Base-by-base conservation (phyloP, 2,797 vertebrate genomes). In the Acanthurus tractus region DNA sequence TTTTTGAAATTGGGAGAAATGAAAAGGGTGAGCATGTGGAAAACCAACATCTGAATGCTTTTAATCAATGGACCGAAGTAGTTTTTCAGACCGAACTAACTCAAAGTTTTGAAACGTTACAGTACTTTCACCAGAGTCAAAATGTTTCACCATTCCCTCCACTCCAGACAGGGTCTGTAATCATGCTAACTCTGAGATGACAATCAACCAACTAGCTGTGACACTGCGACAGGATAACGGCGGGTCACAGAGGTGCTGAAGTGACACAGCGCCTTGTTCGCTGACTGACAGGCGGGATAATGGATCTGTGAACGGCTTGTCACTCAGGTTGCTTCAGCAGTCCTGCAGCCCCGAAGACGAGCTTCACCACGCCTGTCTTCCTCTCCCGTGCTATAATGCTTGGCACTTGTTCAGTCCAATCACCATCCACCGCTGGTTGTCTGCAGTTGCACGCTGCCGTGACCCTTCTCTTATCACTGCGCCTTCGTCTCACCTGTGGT, bases 371-470 rank as follows among this genome's bases (percentile, higher is more conserved):
- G 44, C 86, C 59, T 17, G 29, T 88, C 84, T 78, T 83, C 75
- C 14, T 54, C 49, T 61, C 53, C 2, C 25, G 25, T 0, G 10
- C 59, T 53, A 50, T 82, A 2, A 55, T 2, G 50, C 78, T 89
- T 92, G 88, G 74, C 87, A 86, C 80, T 87, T 88, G 88, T 76
- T 90, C 83, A 75, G 67, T 87, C 76, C 70, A 74, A 72, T 91
- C 83, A 89, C 20, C 65, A 22, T 93, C 86, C 15, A 13, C 55
- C 15, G 46, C 49, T 65, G 38, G 64, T 74, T 29, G 67, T 54
- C 56, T n/a, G 56, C 70, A 10, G 17, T 17, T 59, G 56, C 50
- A 6, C 49, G 12, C 63, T 0, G 0, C 23, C 54, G 8, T 14
- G 50, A 3, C 49, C 22, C 63, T 1, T 2, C 36, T 15, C 48